These are phyloP conservation scores for Drosophila suboccidentalis DNA, from an alignment of 2,888 invertebrate species.

Conservation along the genomic window DNA sequence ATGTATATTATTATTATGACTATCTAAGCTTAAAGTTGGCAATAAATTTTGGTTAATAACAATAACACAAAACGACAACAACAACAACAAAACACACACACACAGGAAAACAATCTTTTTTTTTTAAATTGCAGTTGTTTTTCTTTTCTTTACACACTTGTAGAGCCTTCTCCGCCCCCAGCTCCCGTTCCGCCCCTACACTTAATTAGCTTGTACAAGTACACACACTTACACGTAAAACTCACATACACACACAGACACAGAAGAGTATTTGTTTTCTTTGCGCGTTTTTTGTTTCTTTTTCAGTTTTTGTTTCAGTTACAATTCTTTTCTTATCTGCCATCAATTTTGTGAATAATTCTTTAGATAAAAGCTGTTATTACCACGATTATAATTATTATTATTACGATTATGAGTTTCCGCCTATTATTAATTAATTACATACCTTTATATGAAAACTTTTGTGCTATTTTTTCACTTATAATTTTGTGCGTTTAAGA, in stretches of 20 bases:
- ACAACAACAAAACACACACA: slow-evolving; percentile 35
- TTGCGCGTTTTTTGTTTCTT: slow-evolving; percentile 55
- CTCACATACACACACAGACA: slow-evolving; percentile 23
- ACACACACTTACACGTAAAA: slow-evolving; percentile 15
- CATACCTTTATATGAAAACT: slow-evolving; percentile 42
- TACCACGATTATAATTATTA: slow-evolving; percentile 27
- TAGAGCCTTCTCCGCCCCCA: slow-evolving; percentile 1
- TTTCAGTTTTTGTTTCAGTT: slow-evolving; percentile 30
- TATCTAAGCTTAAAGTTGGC: slow-evolving; percentile 77
- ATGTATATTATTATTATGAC: slow-evolving; percentile 78
- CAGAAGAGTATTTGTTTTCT: slow-evolving; percentile 56
- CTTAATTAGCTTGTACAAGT: slow-evolving; percentile 40
- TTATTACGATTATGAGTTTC: slow-evolving; percentile 33
- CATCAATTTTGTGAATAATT: slow-evolving; percentile 44
- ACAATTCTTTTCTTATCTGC: slow-evolving; percentile 18
- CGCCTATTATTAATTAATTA: slow-evolving; percentile 39
- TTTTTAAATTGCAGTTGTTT: slow-evolving; percentile 8
- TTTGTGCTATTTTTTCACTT: slow-evolving; percentile 66
- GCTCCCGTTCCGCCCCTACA: slow-evolving; percentile 5
- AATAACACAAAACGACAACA: slow-evolving; percentile 28
- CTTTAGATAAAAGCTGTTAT: slow-evolving; percentile 1
- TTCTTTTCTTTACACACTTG: slow-evolving; percentile 17
- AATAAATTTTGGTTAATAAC: slow-evolving; percentile 67
- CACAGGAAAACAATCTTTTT: slow-evolving; percentile 9
- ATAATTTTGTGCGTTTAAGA: slow-evolving; percentile 78